Conservation (phyloP, 2,113 vertebrate genomes). For the Eudyptes chrysolophus region DNA sequence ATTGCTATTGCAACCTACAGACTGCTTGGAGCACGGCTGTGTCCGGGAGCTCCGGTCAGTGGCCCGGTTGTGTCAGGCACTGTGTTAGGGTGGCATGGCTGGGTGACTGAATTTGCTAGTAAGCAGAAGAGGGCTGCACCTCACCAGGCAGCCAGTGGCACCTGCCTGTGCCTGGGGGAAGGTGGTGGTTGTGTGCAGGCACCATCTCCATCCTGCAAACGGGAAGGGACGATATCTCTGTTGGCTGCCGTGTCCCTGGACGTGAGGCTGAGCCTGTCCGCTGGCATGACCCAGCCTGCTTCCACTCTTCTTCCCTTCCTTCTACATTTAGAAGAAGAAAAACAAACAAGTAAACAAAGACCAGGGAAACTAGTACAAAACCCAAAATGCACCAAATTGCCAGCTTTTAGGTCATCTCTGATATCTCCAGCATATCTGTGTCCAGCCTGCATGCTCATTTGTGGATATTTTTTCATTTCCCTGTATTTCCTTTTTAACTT, state of each 20-base stretch:
- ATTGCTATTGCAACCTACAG: background rate
- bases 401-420: background rate
- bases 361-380: background rate
- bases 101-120: background rate
- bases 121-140: background rate
- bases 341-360: background rate
- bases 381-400: background rate
- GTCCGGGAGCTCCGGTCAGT: background rate
- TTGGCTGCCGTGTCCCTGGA: background rate
- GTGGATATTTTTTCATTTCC: background rate
- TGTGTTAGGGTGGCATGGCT: rapidly evolving
- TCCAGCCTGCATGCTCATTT: background rate
- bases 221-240: rapidly evolving
- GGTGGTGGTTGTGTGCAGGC: background rate
- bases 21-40: background rate
- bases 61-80: background rate
- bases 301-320: background rate
- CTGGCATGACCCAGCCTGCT: background rate
- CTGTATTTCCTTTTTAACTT: background rate
- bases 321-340: background rate
- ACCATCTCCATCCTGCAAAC: background rate
- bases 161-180: background rate
- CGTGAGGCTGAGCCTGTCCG: background rate
- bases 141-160: background rate
- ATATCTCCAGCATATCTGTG: background rate